Conservation (phyloP, 2,113 vertebrate species). For the Coptodon rendalli region DNA sequence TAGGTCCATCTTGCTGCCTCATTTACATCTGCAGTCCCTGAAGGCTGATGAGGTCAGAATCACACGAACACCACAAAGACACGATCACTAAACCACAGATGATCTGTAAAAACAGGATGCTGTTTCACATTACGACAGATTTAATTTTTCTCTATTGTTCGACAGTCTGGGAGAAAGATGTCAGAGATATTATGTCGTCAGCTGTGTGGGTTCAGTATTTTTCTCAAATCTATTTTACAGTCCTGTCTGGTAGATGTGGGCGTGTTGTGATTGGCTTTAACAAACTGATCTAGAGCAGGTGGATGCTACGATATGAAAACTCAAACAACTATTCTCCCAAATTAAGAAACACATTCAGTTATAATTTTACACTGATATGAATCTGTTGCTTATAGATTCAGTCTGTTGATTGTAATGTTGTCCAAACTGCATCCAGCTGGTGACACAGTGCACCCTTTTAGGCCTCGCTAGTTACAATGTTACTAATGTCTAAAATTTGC, state of each 20-base stretch:
- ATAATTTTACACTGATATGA: background rate
- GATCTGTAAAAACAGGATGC: background rate
- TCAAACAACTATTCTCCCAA: background rate
- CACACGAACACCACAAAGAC: background rate
- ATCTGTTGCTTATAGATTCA: background rate
- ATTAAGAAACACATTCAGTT: background rate
- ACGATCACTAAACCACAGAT: rapidly evolving
- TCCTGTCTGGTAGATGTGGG: background rate
- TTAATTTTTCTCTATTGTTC: background rate
- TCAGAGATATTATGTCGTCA: background rate
- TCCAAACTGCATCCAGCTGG: background rate
- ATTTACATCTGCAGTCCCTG: background rate
- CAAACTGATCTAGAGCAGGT: background rate
- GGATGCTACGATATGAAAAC: background rate
- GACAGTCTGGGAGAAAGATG: background rate
- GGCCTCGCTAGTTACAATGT: background rate
- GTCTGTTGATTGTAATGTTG: background rate
- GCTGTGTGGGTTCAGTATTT: background rate
- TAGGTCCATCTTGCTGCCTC: background rate
- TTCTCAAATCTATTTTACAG: background rate
- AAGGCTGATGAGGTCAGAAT: background rate
- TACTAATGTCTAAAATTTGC: rapidly evolving
- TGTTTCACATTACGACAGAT: background rate
- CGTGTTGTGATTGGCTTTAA: background rate
- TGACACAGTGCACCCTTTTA: rapidly evolving